A percentile compares a stretch with the other conserved stretches of the same genome.
Conservation (phyloP, 2,113 vertebrate genomes). For the Telmatochromis brachygnathus region DNA sequence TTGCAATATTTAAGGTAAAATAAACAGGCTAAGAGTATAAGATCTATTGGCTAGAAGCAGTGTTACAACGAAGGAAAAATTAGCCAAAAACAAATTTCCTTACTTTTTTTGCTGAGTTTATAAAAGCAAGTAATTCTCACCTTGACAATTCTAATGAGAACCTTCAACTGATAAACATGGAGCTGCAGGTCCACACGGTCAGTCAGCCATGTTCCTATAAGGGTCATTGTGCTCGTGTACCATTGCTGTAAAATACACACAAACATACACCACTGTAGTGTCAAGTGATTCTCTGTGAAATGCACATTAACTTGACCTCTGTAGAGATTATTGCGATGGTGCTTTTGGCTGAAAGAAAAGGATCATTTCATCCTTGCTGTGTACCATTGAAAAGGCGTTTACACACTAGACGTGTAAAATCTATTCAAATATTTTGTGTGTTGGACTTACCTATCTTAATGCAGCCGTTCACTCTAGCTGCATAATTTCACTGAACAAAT, state of each 20-base stretch:
- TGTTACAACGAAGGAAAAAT: background rate
- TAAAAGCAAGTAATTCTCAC: constrained; percentile 50
- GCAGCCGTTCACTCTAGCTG: background rate
- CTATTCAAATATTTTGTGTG: background rate
- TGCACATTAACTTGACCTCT: background rate
- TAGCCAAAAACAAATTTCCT: background rate
- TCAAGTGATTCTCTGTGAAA: background rate
- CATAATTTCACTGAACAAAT: background rate
- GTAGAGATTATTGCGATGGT: background rate
- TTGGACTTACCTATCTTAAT: background rate
- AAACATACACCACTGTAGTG: background rate
- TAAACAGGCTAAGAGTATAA: background rate
- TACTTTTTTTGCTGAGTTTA: background rate
- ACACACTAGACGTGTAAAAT: background rate
- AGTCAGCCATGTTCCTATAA: constrained; percentile 93
- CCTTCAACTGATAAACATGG: constrained; percentile 97
- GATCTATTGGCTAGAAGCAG: background rate
- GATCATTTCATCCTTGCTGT: background rate
- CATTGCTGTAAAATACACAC: constrained; percentile 82
- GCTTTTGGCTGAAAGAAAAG: background rate
- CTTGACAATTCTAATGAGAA: constrained; percentile 95
- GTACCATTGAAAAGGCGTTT: background rate
- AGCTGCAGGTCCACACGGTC: constrained; percentile 99
- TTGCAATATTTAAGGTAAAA: background rate
- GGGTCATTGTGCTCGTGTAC: constrained; percentile 98